Conservation (phyloP, 2,113 vertebrate species). For the Azemiops feae region DNA sequence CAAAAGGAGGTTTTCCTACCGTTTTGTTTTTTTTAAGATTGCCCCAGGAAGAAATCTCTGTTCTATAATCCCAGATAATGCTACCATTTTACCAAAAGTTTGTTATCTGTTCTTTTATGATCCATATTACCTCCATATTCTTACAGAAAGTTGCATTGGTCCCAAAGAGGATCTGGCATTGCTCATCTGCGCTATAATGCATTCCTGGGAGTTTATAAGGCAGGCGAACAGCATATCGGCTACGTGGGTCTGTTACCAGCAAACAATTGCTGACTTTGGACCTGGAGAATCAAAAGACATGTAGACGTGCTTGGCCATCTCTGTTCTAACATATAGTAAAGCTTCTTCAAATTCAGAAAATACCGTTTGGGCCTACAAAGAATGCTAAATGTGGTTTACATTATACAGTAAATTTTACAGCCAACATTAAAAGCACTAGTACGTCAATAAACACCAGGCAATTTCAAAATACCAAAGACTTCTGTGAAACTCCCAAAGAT, state of each 20-base stretch:
- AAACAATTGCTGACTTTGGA: slow-evolving; percentile 91
- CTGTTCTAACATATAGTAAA: background rate
- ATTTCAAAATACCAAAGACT: background rate
- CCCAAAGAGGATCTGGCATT: slow-evolving; percentile 97
- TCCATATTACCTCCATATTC: slow-evolving; percentile 88
- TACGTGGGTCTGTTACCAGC: slow-evolving; percentile 86
- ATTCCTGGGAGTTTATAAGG: slow-evolving; percentile 94
- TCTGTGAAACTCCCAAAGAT: background rate
- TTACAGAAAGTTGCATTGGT: slow-evolving; percentile 95
- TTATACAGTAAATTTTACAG: background rate
- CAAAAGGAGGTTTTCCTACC: background rate
- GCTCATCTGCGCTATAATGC: slow-evolving; percentile 94
- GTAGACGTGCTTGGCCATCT: background rate
- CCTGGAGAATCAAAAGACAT: slow-evolving; percentile 64
- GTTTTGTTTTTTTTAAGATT: background rate
- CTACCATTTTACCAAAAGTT: background rate
- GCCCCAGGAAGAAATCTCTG: background rate
- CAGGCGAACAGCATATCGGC: slow-evolving; percentile 77
- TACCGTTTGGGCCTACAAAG: background rate
- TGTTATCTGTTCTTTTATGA: background rate
- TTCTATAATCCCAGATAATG: background rate
- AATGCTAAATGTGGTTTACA: background rate
- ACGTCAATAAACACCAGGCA: background rate
- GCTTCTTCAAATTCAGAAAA: background rate
- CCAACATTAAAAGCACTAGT: background rate